phyloP scores from a whole-genome alignment of 2,888 invertebrate species.

The Eumacrocentrus americanus region DNA sequence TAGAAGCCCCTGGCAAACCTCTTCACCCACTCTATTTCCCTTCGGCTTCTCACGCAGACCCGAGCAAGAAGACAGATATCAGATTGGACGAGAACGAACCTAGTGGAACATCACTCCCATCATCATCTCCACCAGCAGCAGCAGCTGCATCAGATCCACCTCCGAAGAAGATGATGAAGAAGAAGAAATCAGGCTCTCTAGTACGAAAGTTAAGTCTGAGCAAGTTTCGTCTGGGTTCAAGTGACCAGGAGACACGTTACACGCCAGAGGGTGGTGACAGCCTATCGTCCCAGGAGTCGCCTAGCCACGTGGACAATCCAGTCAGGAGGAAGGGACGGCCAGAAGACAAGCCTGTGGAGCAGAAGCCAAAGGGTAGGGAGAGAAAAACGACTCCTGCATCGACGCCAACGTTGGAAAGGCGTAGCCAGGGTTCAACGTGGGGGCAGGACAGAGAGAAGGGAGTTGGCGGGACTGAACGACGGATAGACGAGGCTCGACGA shows the following conservation, averaged over 20 bases:
- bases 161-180: conserved; percentile 45
- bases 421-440: conserved; percentile 27
- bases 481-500: conserved; percentile 32
- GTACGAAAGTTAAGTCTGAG: conserved; percentile 53
- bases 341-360: conserved; percentile 6
- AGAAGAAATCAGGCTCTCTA: conserved; percentile 48
- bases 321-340: conserved; percentile 28
- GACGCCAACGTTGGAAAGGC: conserved; percentile 26
- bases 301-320: conserved; percentile 45
- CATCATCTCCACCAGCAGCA: conserved; percentile 20
- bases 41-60: conserved; percentile 11
- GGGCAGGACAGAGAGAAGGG: conserved; percentile 42
- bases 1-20: conserved; percentile 25
- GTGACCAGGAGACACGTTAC: conserved; percentile 42
- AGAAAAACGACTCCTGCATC: conserved; percentile 18
- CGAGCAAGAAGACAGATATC: conserved; percentile 12
- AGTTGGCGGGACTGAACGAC: conserved; percentile 33
- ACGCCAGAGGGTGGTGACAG: conserved; percentile 56
- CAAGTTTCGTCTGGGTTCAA: conserved; percentile 49
- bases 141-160: conserved; percentile 19
- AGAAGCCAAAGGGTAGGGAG: conserved; percentile 20
- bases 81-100: conserved; percentile 9
- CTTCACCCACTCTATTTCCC: conserved; percentile 14
- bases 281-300: conserved; percentile 55
- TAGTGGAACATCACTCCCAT: background rate